A percentile compares a stretch with the other conserved stretches of the same genome.
These are phyloP conservation scores for Lasius fuliginosus DNA, from an alignment of 2,888 invertebrate genomes.

Conservation along the genomic window DNA sequence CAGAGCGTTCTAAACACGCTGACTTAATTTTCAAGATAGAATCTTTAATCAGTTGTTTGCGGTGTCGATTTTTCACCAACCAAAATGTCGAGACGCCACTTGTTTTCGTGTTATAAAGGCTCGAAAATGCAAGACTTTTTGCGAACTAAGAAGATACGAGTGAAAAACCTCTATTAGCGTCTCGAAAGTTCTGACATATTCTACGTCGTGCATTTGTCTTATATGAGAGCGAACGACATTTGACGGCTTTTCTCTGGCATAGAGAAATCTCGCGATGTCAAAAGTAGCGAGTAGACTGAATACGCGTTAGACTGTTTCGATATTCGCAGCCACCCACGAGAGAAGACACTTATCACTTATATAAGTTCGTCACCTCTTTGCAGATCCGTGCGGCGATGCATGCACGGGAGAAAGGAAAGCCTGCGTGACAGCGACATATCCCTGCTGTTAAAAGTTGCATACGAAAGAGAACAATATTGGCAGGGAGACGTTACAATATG, in stretches of 20 bases:
- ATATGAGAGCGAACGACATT: background rate
- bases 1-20: background rate
- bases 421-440: slow-evolving; percentile 59
- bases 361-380: slow-evolving; percentile 32
- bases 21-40: slow-evolving; percentile 27
- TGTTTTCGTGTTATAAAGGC: background rate
- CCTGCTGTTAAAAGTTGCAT: slow-evolving; percentile 64
- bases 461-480: slow-evolving; percentile 38
- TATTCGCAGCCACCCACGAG: slow-evolving; percentile 7
- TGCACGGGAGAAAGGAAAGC: slow-evolving; percentile 16
- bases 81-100: background rate
- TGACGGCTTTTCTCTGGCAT: background rate
- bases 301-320: slow-evolving; percentile 35
- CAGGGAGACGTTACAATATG: slow-evolving; percentile 34
- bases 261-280: slow-evolving; percentile 13
- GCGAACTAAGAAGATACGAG: background rate
- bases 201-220: background rate
- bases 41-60: slow-evolving; percentile 14
- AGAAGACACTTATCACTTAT: slow-evolving; percentile 46
- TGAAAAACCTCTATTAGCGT: slow-evolving; percentile 11
- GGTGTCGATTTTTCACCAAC: slow-evolving; percentile 36
- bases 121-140: slow-evolving; percentile 33
- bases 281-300: slow-evolving; percentile 6
- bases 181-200: background rate
- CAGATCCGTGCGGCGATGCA: slow-evolving; percentile 24